Base-by-base conservation (phyloP, 2,888 invertebrate genomes). In the Tillus elongatus region DNA sequence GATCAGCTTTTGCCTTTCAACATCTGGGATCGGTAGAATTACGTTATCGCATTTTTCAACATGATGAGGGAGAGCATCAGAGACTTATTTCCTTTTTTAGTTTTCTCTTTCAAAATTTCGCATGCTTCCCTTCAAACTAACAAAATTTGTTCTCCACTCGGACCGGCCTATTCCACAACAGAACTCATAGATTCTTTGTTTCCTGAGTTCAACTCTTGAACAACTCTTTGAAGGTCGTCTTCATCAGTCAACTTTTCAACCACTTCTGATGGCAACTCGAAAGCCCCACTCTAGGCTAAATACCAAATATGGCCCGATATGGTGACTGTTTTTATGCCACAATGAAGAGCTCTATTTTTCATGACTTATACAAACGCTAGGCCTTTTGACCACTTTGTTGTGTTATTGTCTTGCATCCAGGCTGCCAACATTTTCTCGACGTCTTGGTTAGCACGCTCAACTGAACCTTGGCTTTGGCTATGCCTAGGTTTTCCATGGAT, bases 351-450 rank as follows among this genome's bases (percentile, higher is more conserved):
- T 42, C 49, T 42, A 43, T 66, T 67, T 54, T 67, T 66, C 57
- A 56, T 59, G 36, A 61, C 51, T 43, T 67, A 64, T 13, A 64
- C 47, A 49, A 62, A 64, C 30, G 44, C 30, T 35, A 64, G 43
- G 9, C 64, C 65, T 47, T 63, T 53, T 9, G 54, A 56, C 66
- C 64, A 68, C 39, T 59, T 57, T 26, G 31, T 52, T 3, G 50
- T 53, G n/a, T 56, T 44, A 33, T 61, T 58, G 30, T 53, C 51
- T 10, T 49, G 35, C 29, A 29, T 29, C 29, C 29, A 29, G 4
- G 9, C 4, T 4, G 8, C 8, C 4, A 29, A 10, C n/a, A n/a
- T n/a, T n/a, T n/a, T n/a, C n/a, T n/a, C n/a, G n/a, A n/a, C n/a
- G n/a, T n/a, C n/a, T n/a, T n/a, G n/a, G n/a, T n/a, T n/a, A n/a